Evolutionary conservation across 2,113 vertebrate genomes (phyloP).

Genomic region (Crocuta crocuta): DNA sequence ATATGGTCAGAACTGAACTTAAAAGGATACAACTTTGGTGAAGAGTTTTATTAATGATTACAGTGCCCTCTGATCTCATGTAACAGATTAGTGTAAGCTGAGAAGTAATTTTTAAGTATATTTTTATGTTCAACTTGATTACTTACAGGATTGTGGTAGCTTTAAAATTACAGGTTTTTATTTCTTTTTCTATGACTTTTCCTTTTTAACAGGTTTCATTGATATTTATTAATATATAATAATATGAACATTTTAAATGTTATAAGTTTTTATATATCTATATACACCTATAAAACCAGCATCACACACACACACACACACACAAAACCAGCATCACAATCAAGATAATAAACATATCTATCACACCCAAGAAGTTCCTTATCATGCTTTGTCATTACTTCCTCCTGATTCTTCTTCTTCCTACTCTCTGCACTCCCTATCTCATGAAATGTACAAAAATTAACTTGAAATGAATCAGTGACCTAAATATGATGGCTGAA

Average conservation of each 20-base stretch:
- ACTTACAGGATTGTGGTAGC: background rate
- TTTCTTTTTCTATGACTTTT: background rate
- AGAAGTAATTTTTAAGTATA: background rate
- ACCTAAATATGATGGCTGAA: background rate
- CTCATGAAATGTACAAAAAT: background rate
- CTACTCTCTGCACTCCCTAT: background rate
- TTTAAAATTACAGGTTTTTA: background rate
- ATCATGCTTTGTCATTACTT: background rate
- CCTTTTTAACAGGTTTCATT: background rate
- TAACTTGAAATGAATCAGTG: background rate
- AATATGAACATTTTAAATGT: background rate
- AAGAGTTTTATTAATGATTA: background rate
- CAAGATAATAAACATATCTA: background rate
- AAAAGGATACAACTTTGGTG: background rate
- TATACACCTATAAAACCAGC: background rate
- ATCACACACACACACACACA: background rate
- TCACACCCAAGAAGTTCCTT: background rate
- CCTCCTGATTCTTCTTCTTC: background rate
- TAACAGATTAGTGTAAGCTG: background rate
- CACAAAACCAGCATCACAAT: too few species aligned
- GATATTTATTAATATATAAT: background rate
- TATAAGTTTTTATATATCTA: background rate
- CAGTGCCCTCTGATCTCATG: background rate
- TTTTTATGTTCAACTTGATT: constrained; percentile 4
- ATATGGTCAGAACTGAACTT: background rate